Conservation (phyloP, 2,113 vertebrate species). For the Sapayoa aenigma region DNA sequence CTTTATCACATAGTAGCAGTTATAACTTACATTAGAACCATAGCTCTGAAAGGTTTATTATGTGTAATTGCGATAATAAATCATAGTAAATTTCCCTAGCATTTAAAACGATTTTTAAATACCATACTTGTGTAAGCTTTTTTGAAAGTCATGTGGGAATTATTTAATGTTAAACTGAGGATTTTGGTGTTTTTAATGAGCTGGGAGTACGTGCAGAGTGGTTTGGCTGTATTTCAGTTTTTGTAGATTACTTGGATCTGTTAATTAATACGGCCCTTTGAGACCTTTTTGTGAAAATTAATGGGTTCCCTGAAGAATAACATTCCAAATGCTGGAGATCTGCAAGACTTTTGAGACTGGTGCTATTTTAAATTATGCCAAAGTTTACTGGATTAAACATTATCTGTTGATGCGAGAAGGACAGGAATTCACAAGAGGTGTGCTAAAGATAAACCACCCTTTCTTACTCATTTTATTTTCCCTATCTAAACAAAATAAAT, state of each 20-base stretch:
- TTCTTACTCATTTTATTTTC: neutral
- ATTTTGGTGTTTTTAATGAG: conserved; percentile 42
- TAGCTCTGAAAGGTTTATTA: neutral
- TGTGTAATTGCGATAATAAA: conserved; percentile 22
- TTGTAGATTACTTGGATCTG: conserved; percentile 47
- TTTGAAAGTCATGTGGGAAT: conserved; percentile 4
- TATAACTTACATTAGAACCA: neutral
- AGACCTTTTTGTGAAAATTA: conserved; percentile 60
- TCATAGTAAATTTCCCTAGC: neutral
- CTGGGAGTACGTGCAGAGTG: neutral
- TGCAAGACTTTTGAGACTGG: conserved; percentile 12
- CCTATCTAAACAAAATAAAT: neutral
- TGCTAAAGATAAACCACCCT: neutral
- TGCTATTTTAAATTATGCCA: conserved; percentile 12
- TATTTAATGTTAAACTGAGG: conserved; percentile 23
- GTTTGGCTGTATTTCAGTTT: conserved; percentile 41
- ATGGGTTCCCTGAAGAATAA: conserved; percentile 48
- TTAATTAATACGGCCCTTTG: conserved; percentile 50
- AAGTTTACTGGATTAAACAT: conserved; percentile 39
- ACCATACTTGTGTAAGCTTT: neutral
- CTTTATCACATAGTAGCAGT: neutral
- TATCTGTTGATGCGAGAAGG: conserved; percentile 23
- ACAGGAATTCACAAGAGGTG: conserved; percentile 2
- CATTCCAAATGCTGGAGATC: conserved; percentile 1
- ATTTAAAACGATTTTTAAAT: conserved; percentile 24